These are phyloP conservation scores for Neodiprion pinetum DNA, from an alignment of 1,140 invertebrate species.

Conservation along the genomic window DNA sequence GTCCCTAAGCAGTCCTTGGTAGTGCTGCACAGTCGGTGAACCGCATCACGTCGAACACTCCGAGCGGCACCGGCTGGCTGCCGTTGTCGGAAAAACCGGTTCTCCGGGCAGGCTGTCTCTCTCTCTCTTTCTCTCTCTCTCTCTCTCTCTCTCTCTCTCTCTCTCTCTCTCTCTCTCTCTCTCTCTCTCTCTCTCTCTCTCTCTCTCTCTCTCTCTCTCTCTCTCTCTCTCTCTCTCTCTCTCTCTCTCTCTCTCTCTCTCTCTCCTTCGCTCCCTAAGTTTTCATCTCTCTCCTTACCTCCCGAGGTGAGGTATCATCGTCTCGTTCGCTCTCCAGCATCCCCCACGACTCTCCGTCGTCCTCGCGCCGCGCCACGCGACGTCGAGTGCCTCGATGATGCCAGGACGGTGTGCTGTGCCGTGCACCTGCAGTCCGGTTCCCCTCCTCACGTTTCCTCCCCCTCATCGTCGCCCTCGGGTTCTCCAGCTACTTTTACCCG, in stretches of 20 bases:
- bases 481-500: conserved; percentile 23
- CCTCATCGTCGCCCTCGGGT: conserved; percentile 11
- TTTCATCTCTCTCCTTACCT: neutral
- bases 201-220: conserved; percentile 11
- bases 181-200: conserved; percentile 8
- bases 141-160: conserved; percentile 8
- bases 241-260: conserved; percentile 12
- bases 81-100: neutral
- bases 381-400: conserved; percentile 48
- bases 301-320: neutral
- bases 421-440: conserved; percentile 47
- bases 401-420: conserved; percentile 15
- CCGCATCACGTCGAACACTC: neutral
- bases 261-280: conserved; percentile 21
- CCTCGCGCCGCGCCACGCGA: conserved; percentile 50
- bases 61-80: neutral
- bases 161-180: conserved; percentile 1
- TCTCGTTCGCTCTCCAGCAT: neutral
- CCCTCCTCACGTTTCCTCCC: neutral
- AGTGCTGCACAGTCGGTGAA: neutral
- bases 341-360: conserved; percentile 22
- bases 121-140: no score
- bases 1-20: no score
- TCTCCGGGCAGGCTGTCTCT: neutral
- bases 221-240: conserved; percentile 9